These are phyloP conservation scores for Noctua comes DNA, from an alignment of 2,888 invertebrate genomes.

Conservation along the genomic window DNA sequence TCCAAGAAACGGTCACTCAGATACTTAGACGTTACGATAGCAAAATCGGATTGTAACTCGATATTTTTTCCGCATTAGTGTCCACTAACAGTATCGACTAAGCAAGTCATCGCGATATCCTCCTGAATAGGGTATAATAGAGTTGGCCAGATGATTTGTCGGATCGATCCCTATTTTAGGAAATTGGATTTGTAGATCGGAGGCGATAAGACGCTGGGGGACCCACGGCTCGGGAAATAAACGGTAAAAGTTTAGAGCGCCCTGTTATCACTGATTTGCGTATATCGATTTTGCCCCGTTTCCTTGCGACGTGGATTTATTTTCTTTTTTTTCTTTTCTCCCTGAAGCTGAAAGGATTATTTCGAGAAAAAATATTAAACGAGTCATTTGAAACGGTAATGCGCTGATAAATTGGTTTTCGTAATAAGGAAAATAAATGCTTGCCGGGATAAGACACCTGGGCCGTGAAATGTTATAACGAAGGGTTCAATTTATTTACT, in stretches of 20 bases:
- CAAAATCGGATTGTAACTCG: constrained; percentile 55
- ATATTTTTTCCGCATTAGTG: constrained; percentile 66
- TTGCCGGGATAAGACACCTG: constrained; percentile 32
- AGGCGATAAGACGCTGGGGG: constrained; percentile 81
- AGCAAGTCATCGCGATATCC: constrained; percentile 76
- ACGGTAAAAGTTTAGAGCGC: constrained; percentile 83
- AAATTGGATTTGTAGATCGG: constrained; percentile 91
- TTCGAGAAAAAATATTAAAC: constrained; percentile 61
- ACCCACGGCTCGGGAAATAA: constrained; percentile 74
- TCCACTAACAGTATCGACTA: constrained; percentile 69
- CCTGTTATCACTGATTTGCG: constrained; percentile 89
- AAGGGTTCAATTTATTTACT: constrained; percentile 27
- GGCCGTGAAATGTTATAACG: constrained; percentile 29
- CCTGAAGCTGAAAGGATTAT: constrained; percentile 64
- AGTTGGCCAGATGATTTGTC: constrained; percentile 90
- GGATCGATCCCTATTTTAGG: constrained; percentile 90
- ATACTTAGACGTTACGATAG: constrained; percentile 44
- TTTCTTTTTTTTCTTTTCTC: constrained; percentile 65
- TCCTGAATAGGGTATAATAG: constrained; percentile 81
- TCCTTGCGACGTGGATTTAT: constrained; percentile 77
- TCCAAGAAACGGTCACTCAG: constrained; percentile 32
- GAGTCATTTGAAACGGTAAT: constrained; percentile 62
- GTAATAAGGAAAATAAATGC: constrained; percentile 62
- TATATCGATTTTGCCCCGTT: constrained; percentile 84
- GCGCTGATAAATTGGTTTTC: constrained; percentile 65